These are phyloP conservation scores for Mixornis gularis DNA, from an alignment of 2,113 vertebrate species.

Conservation along the genomic window DNA sequence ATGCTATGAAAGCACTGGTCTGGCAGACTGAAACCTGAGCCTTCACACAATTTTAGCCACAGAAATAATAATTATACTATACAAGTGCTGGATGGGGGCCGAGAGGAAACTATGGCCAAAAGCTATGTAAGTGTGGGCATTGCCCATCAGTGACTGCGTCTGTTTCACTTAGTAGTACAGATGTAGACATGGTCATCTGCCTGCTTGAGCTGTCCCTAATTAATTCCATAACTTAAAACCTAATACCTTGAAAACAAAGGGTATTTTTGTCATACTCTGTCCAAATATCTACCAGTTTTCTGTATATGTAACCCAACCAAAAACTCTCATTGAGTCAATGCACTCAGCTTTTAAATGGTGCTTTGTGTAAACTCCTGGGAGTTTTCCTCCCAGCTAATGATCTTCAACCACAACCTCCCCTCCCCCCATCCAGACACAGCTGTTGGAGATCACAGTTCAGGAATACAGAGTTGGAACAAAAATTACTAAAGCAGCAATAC, in stretches of 20 bases:
- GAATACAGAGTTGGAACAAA: background rate
- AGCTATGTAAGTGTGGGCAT: background rate
- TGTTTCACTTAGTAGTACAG: background rate
- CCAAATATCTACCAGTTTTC: background rate
- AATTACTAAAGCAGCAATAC: background rate
- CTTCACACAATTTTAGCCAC: background rate
- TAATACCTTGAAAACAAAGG: background rate
- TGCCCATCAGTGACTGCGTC: background rate
- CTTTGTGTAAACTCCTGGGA: background rate
- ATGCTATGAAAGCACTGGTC: background rate
- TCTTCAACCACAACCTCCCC: background rate
- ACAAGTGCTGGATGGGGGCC: background rate
- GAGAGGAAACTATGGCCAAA: background rate
- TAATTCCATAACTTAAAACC: background rate
- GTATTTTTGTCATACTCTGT: background rate
- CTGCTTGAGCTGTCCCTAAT: background rate
- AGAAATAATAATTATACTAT: background rate
- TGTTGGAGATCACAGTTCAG: background rate
- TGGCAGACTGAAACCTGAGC: background rate
- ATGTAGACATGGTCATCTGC: background rate
- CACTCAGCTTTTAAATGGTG: background rate
- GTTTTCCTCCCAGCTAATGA: background rate
- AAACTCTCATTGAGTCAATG: background rate
- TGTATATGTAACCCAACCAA: background rate
- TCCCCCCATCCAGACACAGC: background rate